Evolutionary conservation across 2,888 invertebrate genomes (phyloP).

Genomic region (Disparrhopalites patrizii): DNA sequence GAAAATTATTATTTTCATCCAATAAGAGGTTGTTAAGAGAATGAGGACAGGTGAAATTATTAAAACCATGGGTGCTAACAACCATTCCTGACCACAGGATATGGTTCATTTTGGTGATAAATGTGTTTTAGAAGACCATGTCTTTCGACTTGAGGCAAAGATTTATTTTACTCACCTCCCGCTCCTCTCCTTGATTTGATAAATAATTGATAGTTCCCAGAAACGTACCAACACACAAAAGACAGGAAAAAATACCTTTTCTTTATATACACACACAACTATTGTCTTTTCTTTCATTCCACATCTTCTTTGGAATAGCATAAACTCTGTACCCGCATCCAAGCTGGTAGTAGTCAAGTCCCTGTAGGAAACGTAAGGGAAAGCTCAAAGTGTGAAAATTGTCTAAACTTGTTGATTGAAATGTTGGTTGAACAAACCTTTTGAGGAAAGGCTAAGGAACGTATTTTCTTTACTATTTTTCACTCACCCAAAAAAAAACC

Average conservation of each 20-base stretch:
- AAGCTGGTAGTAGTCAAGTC: no score
- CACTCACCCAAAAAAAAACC: not conserved
- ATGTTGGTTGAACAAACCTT: constrained; percentile 8
- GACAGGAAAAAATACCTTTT: no score
- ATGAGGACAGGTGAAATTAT: constrained; percentile 32
- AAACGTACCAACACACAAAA: not conserved
- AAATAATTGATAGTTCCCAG: constrained; percentile 10
- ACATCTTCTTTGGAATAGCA: no score
- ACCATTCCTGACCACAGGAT: constrained; percentile 33
- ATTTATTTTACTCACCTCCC: constrained; percentile 34
- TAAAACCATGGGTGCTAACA: constrained; percentile 34
- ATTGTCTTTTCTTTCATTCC: not conserved
- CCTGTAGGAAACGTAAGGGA: not conserved
- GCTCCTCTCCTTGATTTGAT: not conserved
- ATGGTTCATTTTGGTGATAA: constrained; percentile 31
- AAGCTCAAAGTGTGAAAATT: constrained; percentile 31
- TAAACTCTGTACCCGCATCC: no score
- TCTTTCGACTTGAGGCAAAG: constrained; percentile 28
- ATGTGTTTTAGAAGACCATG: constrained; percentile 30
- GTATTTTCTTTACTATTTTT: not conserved
- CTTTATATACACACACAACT: no score
- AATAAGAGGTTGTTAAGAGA: constrained; percentile 23
- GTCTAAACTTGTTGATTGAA: constrained; percentile 23
- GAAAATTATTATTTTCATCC: constrained; percentile 30
- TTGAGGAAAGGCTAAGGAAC: not conserved